A percentile compares a stretch with the other conserved stretches of the same genome.
Conservation (phyloP, 2,113 vertebrate genomes). For the Solea senegalensis region DNA sequence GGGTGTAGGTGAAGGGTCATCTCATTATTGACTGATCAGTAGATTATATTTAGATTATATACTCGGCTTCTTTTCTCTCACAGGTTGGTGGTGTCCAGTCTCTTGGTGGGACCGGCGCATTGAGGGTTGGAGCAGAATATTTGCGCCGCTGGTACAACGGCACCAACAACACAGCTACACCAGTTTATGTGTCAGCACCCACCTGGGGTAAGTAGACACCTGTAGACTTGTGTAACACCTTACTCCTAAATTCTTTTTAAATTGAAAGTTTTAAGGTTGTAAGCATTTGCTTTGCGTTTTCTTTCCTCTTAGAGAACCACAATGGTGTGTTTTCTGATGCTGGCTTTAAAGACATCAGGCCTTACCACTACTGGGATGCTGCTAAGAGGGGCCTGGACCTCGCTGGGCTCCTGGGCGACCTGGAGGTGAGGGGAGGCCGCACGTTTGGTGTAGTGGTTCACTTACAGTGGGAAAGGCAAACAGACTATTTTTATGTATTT, state of each 20-base stretch:
- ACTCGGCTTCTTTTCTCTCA: background rate
- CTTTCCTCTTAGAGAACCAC: slow-evolving; percentile 88
- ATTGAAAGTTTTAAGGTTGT: background rate
- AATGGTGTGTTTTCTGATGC: slow-evolving; percentile 90
- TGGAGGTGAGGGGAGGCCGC: slow-evolving; percentile 82
- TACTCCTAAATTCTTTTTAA: background rate
- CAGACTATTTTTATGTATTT: too few species aligned
- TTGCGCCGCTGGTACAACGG: slow-evolving; percentile 95
- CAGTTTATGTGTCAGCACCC: slow-evolving; percentile 90
- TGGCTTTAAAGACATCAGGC: slow-evolving; percentile 94
- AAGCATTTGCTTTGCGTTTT: background rate
- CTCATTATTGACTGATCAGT: background rate
- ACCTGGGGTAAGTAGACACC: slow-evolving; percentile 87
- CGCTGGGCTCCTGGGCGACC: slow-evolving; percentile 85
- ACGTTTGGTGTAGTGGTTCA: background rate
- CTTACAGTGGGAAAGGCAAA: too few species aligned
- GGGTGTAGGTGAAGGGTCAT: background rate
- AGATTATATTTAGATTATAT: too few species aligned
- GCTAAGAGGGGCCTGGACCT: slow-evolving; percentile 87
- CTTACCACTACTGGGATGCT: slow-evolving; percentile 91
- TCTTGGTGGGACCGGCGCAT: slow-evolving; percentile 90
- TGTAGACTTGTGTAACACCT: background rate
- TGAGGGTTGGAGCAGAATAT: slow-evolving; percentile 93
- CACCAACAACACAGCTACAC: slow-evolving; percentile 89
- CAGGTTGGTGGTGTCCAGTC: slow-evolving; percentile 92